Evolutionary conservation across 2,113 vertebrate species (phyloP), one percentile per base, ranked within the genome.

Genomic region (Tichodroma muraria): DNA sequence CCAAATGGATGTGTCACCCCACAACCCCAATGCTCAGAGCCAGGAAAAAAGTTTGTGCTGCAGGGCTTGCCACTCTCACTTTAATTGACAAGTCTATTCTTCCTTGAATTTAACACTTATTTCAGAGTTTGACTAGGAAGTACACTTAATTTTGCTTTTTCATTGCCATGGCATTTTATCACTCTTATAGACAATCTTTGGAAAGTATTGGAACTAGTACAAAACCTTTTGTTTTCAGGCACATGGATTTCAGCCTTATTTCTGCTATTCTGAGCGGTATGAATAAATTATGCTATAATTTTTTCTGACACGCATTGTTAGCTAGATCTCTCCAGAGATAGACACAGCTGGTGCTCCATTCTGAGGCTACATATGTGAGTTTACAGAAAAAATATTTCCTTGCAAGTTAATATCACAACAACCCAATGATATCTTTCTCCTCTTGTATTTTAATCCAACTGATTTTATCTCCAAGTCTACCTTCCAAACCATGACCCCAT

Each of bases 381-480:
- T 85, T 73, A 76, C 2, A 4, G 44, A 49, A 83, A 87, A 85
- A 80, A 49, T 8, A 2, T 73, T 91, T 85, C 87, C 20, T 59
- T 89, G n/a, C 27, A 73, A 94, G 38, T 80, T 83, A 91, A 16
- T 38, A 80, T 80, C 50, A 76, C 80, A 71, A 85, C 50, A 94
- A 77, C 11, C 25, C 83, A 75, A 53, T 35, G 2, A 54, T 45
- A 19, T 50, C 42, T 80, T 94, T 92, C 71, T 90, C 52, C 27
- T 76, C 53, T 44, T 52, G 23, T 17, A 35, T 59, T 94, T 90
- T 71, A 86, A 65, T 89, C 73, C 91, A 94, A 44, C 33, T 61
- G 73, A 95, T 94, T 92, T 90, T 87, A 85, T 94, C 94, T 82
- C 61, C 31, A 63, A 4, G 42, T 88, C 40, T 63, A 85, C 66